phyloP scores from a whole-genome alignment of 2,888 invertebrate genomes.

The Cantharis rustica region DNA sequence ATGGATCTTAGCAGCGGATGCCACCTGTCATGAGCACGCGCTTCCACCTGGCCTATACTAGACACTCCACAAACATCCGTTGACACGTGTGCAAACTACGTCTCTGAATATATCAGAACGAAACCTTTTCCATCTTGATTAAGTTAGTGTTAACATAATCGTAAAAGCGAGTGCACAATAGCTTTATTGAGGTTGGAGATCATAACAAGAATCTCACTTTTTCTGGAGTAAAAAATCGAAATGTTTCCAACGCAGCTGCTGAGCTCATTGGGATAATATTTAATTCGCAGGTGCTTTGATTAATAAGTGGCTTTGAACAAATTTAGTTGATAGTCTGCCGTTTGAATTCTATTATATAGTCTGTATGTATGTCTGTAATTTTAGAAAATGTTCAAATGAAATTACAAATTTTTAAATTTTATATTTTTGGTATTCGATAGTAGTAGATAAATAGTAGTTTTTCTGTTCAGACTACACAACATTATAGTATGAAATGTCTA shows the following conservation, averaged over 20 bases:
- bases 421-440: not conserved
- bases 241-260: not conserved
- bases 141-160: constrained; percentile 4
- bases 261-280: not conserved
- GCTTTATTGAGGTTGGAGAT: not conserved
- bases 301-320: not conserved
- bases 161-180: constrained; percentile 5
- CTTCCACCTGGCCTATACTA: constrained; percentile 27
- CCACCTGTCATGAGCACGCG: constrained; percentile 32
- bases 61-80: constrained; percentile 30
- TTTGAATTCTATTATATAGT: not conserved
- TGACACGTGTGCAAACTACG: constrained; percentile 31
- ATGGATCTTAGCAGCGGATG: constrained; percentile 20
- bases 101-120: constrained; percentile 17
- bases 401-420: not conserved
- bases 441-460: not conserved
- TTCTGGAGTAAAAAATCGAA: not conserved
- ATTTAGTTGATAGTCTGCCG: not conserved
- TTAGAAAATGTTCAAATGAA: not conserved
- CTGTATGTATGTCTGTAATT: not conserved
- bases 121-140: constrained; percentile 21
- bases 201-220: not conserved
- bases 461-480: too few species aligned
- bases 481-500: not conserved
- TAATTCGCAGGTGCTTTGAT: not conserved